Conservation (phyloP, 2,797 vertebrate species). For the Poeciliopsis paucimaculata region DNA sequence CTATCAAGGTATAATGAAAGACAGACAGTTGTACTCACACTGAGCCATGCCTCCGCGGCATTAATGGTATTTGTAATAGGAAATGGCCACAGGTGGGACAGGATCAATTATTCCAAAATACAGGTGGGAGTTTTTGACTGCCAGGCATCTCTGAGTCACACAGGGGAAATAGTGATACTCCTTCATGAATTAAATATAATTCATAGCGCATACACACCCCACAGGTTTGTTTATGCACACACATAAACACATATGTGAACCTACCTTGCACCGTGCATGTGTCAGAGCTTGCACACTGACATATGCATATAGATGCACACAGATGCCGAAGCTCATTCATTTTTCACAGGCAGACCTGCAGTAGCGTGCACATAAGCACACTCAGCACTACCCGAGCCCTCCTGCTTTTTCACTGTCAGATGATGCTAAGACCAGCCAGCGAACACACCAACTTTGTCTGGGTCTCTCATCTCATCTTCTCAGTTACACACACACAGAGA, state of each 20-base stretch:
- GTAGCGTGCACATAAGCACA: not conserved
- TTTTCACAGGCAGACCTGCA: conserved; percentile 6
- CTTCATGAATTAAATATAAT: conserved; percentile 72
- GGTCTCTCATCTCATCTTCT: conserved; percentile 42
- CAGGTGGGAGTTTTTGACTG: conserved; percentile 70
- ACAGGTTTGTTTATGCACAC: conserved; percentile 20
- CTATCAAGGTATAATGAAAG: not conserved
- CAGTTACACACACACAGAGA: conserved; percentile 29
- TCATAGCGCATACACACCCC: conserved; percentile 17
- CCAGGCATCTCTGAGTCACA: conserved; percentile 65
- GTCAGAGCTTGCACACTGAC: conserved; percentile 2
- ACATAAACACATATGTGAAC: not conserved
- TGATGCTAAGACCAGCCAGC: conserved; percentile 8
- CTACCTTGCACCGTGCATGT: not conserved
- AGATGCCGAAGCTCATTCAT: not conserved
- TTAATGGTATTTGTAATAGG: conserved; percentile 53
- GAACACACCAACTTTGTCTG: conserved; percentile 15
- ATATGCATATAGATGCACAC: not conserved
- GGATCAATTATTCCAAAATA: conserved; percentile 71
- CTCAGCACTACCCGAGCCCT: conserved; percentile 1
- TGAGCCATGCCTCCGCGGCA: conserved; percentile 18
- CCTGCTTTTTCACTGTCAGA: conserved; percentile 21
- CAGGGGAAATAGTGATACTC: conserved; percentile 57
- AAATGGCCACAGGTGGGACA: conserved; percentile 46
- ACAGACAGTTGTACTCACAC: not conserved